A percentile compares a stretch with the other conserved stretches of the same genome.
Conservation (phyloP, 2,888 invertebrate species). For the Polymixis lichenea region DNA sequence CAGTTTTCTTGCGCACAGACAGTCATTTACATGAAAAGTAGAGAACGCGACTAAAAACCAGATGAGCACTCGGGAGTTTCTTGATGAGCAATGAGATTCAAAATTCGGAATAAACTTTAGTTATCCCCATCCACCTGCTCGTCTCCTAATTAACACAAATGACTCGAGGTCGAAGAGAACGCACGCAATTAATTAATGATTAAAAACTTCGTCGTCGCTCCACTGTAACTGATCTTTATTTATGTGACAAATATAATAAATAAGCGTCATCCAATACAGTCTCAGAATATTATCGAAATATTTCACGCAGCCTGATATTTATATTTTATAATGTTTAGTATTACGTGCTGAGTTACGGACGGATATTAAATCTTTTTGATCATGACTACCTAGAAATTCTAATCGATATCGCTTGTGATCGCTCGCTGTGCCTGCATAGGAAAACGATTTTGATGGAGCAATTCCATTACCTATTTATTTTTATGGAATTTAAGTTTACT, state of each 20-base stretch:
- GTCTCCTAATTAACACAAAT: constrained; percentile 64
- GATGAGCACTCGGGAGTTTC: neutral
- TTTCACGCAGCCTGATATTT: constrained; percentile 36
- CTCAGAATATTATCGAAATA: constrained; percentile 41
- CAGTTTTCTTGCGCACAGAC: constrained; percentile 9
- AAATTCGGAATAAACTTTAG: constrained; percentile 34
- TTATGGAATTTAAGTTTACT: constrained; percentile 11
- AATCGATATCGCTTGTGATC: neutral
- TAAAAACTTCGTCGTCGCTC: constrained; percentile 65
- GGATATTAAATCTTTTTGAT: constrained; percentile 26
- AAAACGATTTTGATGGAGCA: constrained; percentile 4
- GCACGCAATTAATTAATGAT: constrained; percentile 69
- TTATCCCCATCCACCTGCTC: constrained; percentile 45
- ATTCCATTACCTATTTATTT: neutral
- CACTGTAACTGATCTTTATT: constrained; percentile 69
- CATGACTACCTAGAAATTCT: neutral
- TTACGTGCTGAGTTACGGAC: constrained; percentile 2
- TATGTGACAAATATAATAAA: constrained; percentile 70
- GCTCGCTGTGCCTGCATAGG: neutral
- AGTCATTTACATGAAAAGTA: constrained; percentile 26
- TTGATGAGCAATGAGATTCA: constrained; percentile 25
- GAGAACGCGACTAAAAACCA: constrained; percentile 9
- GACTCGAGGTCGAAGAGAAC: constrained; percentile 42
- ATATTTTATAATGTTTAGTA: constrained; percentile 28
- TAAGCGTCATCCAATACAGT: constrained; percentile 46